These are phyloP conservation scores for Heterocephalus glaber DNA, from an alignment of 2,113 vertebrate species.

Conservation along the genomic window DNA sequence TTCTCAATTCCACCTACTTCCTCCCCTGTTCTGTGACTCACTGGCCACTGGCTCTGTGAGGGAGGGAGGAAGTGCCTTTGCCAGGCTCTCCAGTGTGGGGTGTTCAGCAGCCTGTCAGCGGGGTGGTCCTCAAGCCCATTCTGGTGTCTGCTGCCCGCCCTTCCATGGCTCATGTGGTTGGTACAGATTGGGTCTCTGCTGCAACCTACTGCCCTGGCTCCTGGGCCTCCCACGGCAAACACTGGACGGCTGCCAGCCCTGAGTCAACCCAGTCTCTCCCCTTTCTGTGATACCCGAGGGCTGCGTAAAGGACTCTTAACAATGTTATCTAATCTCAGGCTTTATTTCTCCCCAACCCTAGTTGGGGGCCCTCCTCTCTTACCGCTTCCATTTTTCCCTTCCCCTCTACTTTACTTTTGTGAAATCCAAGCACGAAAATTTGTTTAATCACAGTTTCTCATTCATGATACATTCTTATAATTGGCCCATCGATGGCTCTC, in stretches of 20 bases:
- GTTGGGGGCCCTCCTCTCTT: background rate
- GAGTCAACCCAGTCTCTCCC: background rate
- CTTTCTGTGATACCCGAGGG: slow-evolving; percentile 26
- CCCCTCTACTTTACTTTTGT: background rate
- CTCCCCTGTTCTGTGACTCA: background rate
- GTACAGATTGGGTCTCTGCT: background rate
- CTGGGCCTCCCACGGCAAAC: background rate
- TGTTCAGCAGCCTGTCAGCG: background rate
- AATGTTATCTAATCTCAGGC: slow-evolving; percentile 45
- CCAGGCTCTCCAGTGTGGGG: background rate
- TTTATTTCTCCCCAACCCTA: background rate
- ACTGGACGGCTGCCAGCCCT: background rate
- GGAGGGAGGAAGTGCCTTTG: background rate
- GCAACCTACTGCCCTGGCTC: background rate
- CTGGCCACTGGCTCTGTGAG: background rate
- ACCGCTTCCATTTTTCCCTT: background rate
- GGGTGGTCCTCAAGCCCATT: background rate
- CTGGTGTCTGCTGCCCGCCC: background rate
- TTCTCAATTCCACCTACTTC: background rate
- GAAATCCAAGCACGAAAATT: background rate
- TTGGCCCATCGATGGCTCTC: background rate
- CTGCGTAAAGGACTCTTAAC: background rate
- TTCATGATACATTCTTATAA: background rate
- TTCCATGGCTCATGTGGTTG: background rate
- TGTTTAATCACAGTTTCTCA: background rate